Evolutionary conservation across 1,140 invertebrate species (phyloP).

Genomic region (Anoplolepis gracilipes): DNA sequence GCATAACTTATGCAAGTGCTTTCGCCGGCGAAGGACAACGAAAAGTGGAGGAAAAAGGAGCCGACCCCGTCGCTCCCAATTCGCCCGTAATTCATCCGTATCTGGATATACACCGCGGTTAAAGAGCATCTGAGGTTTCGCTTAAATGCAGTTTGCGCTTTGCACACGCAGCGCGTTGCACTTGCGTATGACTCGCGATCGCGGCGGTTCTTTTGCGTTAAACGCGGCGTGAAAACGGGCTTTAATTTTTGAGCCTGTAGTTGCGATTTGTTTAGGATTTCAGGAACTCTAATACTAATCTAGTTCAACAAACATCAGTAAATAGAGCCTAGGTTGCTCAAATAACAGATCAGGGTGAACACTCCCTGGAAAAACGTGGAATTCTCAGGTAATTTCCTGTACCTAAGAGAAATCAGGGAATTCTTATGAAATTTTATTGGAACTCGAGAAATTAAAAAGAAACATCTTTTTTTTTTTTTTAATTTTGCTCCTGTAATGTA

Average conservation of each 20-base stretch:
- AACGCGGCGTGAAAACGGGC: constrained; percentile 40
- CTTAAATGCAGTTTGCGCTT: constrained; percentile 42
- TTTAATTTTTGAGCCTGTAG: not conserved
- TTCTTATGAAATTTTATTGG: too few species aligned
- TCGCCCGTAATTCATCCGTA: constrained; percentile 42
- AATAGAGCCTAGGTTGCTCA: not conserved
- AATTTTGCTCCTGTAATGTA: too few species aligned
- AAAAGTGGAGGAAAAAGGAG: constrained; percentile 37
- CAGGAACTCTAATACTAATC: not conserved
- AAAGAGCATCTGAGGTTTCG: constrained; percentile 41
- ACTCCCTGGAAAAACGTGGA: too few species aligned
- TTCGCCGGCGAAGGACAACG: constrained; percentile 20
- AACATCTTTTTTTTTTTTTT: too few species aligned
- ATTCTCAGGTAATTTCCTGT: too few species aligned
- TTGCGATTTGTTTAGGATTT: not conserved
- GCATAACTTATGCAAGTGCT: constrained; percentile 57
- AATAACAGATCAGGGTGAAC: not conserved
- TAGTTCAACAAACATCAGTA: not conserved
- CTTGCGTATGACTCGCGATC: constrained; percentile 6
- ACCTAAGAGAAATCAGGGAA: too few species aligned
- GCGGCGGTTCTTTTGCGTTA: not conserved
- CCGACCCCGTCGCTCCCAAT: not conserved
- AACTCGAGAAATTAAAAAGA: too few species aligned
- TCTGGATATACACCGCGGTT: constrained; percentile 46
- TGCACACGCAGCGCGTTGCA: constrained; percentile 17